Base-by-base conservation (phyloP, 2,888 invertebrate genomes). In the Apamea epomidion region DNA sequence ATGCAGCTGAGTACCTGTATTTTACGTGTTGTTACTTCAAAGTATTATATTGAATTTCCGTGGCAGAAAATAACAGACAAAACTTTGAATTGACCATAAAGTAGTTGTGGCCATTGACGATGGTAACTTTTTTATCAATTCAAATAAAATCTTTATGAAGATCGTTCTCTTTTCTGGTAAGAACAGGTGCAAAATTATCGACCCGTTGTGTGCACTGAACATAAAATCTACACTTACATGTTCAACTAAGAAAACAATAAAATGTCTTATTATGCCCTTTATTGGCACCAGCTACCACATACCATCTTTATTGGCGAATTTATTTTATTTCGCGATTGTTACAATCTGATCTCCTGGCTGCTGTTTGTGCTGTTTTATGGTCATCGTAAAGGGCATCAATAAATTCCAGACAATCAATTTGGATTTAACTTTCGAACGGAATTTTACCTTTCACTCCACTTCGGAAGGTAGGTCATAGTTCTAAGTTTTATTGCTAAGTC, bases 351-450 rank as follows among this genome's bases (percentile, higher is more conserved):
- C 84, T 83, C 70, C 78, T 80, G 64, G 72, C 65, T 80, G 81
- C 80, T 78, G 77, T 82, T 76, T 77, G 67, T 69, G 65, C 64
- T 73, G 73, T 80, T 91, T 87, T 90, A 90, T 84, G 62, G 67
- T 72, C 75, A 80, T 85, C 88, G 84, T 90, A 86, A 90, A 89
- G 78, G 76, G 70, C 80, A 68, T 82, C 84, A 76, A 87, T 91
- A 91, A 90, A 90, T 90, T 86, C 83, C 84, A 81, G 76, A 82
- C 82, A 64, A 87, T 87, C 82, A 85, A 84, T 89, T 89, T 87
- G 69, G 54, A 84, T 80, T 80, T 84, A 79, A 74, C 69, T 78
- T 83, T 62, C 71, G 51, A 83, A 73, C 81, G 80, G 68, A 81
- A 78, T 80, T 86, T 78, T 70, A 77, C 69, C 58, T 80, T 75